A percentile compares a stretch with the other conserved stretches of the same genome.
Evolutionary conservation across 2,888 invertebrate genomes (phyloP).

Genomic region (Adela reaumurella): DNA sequence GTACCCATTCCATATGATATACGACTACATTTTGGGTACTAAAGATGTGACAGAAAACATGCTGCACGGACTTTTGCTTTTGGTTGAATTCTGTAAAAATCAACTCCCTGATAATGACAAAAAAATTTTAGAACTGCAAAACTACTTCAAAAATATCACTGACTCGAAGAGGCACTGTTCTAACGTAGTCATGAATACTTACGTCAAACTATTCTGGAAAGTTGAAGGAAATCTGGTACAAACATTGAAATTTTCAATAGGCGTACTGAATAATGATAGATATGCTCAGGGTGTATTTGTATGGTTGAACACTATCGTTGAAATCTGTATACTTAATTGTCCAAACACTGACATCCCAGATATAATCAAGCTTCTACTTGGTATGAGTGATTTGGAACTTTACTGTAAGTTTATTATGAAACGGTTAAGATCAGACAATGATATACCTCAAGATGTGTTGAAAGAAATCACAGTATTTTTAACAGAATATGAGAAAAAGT

Average conservation of each 20-base stretch:
- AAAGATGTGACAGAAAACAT: conserved; percentile 25
- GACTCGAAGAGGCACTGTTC: not conserved
- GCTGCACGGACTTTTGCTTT: conserved; percentile 33
- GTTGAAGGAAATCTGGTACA: conserved; percentile 17
- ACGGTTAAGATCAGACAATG: conserved; percentile 19
- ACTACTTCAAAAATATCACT: not conserved
- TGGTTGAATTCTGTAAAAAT: conserved; percentile 22
- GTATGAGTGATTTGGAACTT: conserved; percentile 23
- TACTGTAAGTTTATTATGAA: conserved; percentile 22
- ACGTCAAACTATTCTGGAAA: conserved; percentile 13
- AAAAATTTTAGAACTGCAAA: not conserved
- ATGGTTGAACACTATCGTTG: conserved; percentile 27
- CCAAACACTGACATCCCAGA: conserved; percentile 22
- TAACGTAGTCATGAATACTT: conserved; percentile 1
- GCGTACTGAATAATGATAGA: conserved; percentile 17
- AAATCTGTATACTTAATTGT: conserved; percentile 19
- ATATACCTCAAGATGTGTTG: conserved; percentile 16
- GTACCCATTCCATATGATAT: conserved; percentile 23
- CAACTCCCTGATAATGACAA: conserved; percentile 1
- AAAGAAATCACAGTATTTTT: conserved; percentile 20
- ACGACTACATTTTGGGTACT: conserved; percentile 16
- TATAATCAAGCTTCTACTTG: conserved; percentile 20
- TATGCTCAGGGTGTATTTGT: conserved; percentile 23
- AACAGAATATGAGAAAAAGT: conserved; percentile 19
- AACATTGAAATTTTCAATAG: conserved; percentile 16